Conservation (phyloP, 1,140 invertebrate species). For the Pogonomyrmex californicus region DNA sequence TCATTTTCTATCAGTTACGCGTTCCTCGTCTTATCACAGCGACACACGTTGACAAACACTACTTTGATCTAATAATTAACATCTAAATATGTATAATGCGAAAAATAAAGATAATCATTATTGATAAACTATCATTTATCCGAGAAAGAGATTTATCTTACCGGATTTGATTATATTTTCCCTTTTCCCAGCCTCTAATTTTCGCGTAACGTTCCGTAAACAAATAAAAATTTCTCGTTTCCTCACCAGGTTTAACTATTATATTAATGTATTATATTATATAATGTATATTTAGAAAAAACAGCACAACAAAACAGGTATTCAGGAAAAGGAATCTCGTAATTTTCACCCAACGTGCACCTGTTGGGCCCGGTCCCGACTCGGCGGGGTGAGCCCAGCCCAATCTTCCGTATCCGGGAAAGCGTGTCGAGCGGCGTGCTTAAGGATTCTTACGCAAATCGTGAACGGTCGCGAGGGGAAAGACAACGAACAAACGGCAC, state of each 20-base stretch:
- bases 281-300: neutral
- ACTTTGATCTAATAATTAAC: slow-evolving; percentile 18
- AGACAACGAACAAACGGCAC: neutral
- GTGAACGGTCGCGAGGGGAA: neutral
- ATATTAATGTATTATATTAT: too few relatives aligned
- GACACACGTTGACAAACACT: neutral
- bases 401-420: slow-evolving; percentile 65
- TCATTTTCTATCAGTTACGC: slow-evolving; percentile 33
- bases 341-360: slow-evolving; percentile 36
- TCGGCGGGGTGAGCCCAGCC: slow-evolving; percentile 27
- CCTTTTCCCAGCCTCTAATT: neutral
- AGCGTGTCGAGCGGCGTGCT: slow-evolving; percentile 35
- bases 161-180: neutral
- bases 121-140: neutral
- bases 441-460: slow-evolving; percentile 35
- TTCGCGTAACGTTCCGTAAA: neutral
- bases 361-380: neutral
- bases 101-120: neutral
- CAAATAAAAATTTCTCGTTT: neutral
- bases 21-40: neutral
- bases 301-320: neutral
- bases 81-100: neutral
- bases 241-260: neutral
- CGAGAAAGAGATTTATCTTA: neutral
- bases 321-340: slow-evolving; percentile 12